These are phyloP conservation scores for Helicoverpa armigera DNA, from an alignment of 1,140 invertebrate species.

Conservation along the genomic window DNA sequence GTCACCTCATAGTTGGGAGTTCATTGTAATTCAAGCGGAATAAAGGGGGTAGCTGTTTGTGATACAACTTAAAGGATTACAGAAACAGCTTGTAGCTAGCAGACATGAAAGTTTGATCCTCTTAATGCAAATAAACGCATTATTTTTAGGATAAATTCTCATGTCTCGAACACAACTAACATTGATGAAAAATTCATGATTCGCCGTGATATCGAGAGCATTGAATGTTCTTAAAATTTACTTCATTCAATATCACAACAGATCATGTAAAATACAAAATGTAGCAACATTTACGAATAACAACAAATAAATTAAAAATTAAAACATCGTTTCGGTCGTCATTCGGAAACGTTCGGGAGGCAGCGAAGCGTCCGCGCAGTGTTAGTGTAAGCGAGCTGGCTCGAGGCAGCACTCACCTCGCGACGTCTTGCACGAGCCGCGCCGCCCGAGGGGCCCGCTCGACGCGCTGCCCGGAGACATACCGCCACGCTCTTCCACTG, in stretches of 20 bases:
- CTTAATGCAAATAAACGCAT: no score
- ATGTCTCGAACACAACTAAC: slow-evolving; percentile 39
- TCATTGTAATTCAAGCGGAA: slow-evolving; percentile 34
- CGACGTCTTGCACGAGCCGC: slow-evolving; percentile 95
- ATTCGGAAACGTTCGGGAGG: slow-evolving; percentile 17
- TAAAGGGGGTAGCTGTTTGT: slow-evolving; percentile 28
- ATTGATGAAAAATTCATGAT: slow-evolving; percentile 3
- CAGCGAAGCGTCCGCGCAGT: slow-evolving; percentile 47
- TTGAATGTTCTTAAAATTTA: no score
- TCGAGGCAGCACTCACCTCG: slow-evolving; percentile 87
- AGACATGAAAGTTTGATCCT: slow-evolving; percentile 33
- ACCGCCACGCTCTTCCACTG: slow-evolving; percentile 91
- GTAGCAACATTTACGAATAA: slow-evolving; percentile 25
- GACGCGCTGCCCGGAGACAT: slow-evolving; percentile 91
- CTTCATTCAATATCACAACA: slow-evolving; percentile 33
- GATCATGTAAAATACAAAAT: slow-evolving; percentile 42
- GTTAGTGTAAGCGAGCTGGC: slow-evolving; percentile 43
- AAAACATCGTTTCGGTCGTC: not conserved
- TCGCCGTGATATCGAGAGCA: not conserved
- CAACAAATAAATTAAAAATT: not conserved
- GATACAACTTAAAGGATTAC: slow-evolving; percentile 41
- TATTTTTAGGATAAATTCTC: slow-evolving; percentile 17
- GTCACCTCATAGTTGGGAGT: slow-evolving; percentile 58
- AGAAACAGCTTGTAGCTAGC: slow-evolving; percentile 25
- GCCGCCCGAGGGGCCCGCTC: slow-evolving; percentile 90